Evolutionary conservation across 2,113 vertebrate species (phyloP).

Genomic region (Shinisaurus crocodilurus): DNA sequence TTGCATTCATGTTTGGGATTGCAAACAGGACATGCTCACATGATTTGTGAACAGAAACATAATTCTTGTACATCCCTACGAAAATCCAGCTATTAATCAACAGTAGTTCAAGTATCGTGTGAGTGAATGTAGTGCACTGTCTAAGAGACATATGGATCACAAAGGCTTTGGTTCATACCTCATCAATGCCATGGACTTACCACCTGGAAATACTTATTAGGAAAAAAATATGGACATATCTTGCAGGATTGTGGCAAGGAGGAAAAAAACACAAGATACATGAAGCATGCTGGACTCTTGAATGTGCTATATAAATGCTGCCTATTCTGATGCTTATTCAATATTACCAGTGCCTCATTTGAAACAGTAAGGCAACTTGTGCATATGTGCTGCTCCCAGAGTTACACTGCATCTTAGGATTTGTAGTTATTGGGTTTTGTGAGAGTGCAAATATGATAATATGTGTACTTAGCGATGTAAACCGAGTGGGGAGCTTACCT

Average conservation of each 20-base stretch:
- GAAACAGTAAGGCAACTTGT: not conserved
- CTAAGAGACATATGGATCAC: not conserved
- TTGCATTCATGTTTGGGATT: no score
- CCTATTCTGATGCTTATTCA: not conserved
- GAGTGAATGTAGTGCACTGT: not conserved
- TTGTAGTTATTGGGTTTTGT: not conserved
- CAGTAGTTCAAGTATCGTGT: not conserved
- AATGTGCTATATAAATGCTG: not conserved
- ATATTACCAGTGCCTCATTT: not conserved
- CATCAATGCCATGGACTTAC: no score
- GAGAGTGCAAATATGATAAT: not conserved
- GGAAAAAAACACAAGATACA: no score
- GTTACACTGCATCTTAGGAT: not conserved
- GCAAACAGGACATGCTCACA: no score
- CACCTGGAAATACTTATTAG: no score
- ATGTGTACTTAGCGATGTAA: not conserved
- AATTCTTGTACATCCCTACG: no score
- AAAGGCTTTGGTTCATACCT: not conserved
- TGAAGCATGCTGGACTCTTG: no score
- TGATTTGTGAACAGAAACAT: no score
- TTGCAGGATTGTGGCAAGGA: no score
- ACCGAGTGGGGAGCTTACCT: no score
- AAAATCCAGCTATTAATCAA: not conserved
- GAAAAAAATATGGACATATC: no score
- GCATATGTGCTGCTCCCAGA: not conserved